Evolutionary conservation across 53 echinoderm and acorn worm species (phyloP).

Genomic region (Mesocentrotus franciscanus): DNA sequence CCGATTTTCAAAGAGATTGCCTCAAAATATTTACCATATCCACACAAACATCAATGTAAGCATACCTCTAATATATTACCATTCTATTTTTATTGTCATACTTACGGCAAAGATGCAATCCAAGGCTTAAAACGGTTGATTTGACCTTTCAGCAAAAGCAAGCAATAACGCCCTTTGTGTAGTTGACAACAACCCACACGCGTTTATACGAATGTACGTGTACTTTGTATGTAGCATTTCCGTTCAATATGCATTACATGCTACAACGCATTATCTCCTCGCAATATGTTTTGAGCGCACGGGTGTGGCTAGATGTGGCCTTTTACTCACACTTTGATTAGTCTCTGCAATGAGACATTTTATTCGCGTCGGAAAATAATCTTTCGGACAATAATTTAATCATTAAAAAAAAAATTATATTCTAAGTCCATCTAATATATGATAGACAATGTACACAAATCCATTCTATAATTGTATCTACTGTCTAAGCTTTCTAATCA

Average conservation of each 20-base stretch:
- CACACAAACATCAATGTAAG: not conserved
- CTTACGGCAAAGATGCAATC: not conserved
- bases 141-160: constrained; percentile 17
- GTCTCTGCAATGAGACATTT: not conserved
- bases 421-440: too few species aligned
- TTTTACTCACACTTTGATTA: constrained; percentile 12
- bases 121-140: not conserved
- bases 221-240: not conserved
- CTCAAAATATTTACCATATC: not conserved
- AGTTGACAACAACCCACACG: not conserved
- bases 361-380: not conserved
- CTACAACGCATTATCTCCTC: constrained; percentile 63
- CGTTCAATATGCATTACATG: constrained; percentile 14
- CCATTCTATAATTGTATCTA: too few species aligned
- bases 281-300: constrained; percentile 44
- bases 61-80: not conserved
- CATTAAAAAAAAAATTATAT: too few species aligned
- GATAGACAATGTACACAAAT: too few species aligned
- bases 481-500: too few species aligned
- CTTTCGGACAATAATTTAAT: too few species aligned
- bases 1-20: not conserved
- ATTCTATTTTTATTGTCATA: not conserved
- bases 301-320: constrained; percentile 57
- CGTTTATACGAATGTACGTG: constrained; percentile 1
- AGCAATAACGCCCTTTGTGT: constrained; percentile 62